These are phyloP conservation scores for Rugalucina vietnamica DNA, from an alignment of 2,888 invertebrate species.

Conservation along the genomic window DNA sequence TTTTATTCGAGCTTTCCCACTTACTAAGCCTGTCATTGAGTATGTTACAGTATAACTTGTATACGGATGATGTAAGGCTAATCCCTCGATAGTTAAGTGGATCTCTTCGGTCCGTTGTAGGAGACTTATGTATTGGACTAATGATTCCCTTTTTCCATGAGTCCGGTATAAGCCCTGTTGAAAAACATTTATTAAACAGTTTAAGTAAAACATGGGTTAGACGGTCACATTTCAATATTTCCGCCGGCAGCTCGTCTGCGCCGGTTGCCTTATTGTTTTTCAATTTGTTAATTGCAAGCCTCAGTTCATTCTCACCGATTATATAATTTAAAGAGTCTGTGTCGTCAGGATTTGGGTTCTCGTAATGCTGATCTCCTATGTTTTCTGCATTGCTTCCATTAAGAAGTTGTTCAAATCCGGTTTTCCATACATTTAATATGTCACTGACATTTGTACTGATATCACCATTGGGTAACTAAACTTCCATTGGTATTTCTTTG, in stretches of 20 bases:
- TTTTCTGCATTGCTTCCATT: neutral
- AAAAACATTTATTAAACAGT: neutral
- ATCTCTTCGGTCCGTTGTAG: neutral
- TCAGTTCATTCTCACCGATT: neutral
- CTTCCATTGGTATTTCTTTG: conserved; percentile 1
- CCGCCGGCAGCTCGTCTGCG: neutral
- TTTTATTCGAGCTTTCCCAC: too few relatives aligned
- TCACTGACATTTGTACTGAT: neutral
- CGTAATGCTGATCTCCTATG: neutral
- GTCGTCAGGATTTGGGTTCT: neutral
- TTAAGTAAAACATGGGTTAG: neutral
- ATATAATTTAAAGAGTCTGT: neutral
- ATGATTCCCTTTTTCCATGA: neutral
- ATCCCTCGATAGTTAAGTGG: neutral
- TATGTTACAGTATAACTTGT: neutral
- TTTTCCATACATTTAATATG: neutral
- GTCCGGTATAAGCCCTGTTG: neutral
- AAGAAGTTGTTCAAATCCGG: neutral
- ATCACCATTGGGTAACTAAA: neutral
- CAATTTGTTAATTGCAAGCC: neutral
- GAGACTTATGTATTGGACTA: neutral
- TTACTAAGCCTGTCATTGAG: neutral
- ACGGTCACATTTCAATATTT: neutral
- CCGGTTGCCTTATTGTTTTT: neutral
- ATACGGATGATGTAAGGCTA: neutral